Evolutionary conservation across 2,797 vertebrate genomes (phyloP).

Genomic region (Catamblyrhynchus diadema): DNA sequence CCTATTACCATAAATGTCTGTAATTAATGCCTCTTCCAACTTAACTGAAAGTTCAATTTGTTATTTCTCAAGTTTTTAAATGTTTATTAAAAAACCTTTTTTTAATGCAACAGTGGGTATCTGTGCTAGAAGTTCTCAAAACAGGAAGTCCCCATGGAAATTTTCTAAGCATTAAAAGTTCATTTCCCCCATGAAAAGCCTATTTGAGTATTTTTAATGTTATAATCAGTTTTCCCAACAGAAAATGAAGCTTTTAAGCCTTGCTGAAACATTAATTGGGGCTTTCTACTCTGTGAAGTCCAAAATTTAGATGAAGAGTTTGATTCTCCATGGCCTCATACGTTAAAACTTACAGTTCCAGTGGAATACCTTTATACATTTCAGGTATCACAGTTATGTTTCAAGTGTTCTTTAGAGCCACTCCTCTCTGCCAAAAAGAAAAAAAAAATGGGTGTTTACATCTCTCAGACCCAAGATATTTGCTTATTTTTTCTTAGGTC

Average conservation of each 20-base stretch:
- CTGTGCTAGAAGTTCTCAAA: neutral
- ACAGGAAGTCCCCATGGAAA: neutral
- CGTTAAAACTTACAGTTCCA: neutral
- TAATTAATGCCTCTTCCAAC: neutral
- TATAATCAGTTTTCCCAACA: conserved; percentile 56
- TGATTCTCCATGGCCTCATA: neutral
- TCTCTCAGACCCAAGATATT: neutral
- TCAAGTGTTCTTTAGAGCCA: neutral
- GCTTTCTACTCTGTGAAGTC: neutral
- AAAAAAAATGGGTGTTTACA: rapidly evolving
- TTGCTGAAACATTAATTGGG: conserved; percentile 54
- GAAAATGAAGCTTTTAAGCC: conserved; percentile 60
- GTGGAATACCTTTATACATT: neutral
- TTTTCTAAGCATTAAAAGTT: conserved; percentile 27
- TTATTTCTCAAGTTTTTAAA: neutral
- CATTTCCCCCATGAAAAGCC: conserved; percentile 38
- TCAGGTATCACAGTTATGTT: neutral
- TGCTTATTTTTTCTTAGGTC: neutral
- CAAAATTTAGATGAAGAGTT: neutral
- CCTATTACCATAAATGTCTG: neutral
- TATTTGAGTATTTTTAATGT: conserved; percentile 40
- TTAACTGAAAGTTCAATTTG: neutral
- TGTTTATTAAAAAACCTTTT: neutral
- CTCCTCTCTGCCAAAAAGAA: neutral
- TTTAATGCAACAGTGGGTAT: neutral